Percentiles rank a stretch among this genome's conserved stretches.
phyloP scores from a whole-genome alignment of 2,888 invertebrate species.

The Eulithis testata region DNA sequence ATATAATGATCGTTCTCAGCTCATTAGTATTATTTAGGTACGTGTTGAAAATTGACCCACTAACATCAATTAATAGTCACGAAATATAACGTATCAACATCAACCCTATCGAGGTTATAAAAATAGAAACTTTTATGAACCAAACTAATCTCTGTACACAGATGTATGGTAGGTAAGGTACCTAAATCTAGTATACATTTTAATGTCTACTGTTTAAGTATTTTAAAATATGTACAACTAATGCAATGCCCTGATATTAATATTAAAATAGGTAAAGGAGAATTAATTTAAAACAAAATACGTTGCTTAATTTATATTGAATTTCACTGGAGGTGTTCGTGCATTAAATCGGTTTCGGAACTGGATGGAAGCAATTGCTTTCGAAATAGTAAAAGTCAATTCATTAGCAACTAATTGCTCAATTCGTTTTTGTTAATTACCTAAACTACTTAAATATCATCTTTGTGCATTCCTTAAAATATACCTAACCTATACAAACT shows the following conservation, averaged over 20 bases:
- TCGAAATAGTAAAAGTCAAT: constrained; percentile 56
- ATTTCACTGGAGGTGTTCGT: constrained; percentile 55
- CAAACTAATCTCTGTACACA: no score
- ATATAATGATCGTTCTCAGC: constrained; percentile 30
- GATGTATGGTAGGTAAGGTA: no score
- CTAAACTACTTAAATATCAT: constrained; percentile 17
- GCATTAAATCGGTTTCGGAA: constrained; percentile 58
- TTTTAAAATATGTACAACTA: no score
- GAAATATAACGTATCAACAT: constrained; percentile 15
- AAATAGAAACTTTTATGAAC: no score
- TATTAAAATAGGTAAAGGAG: no score
- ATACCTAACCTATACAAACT: not conserved
- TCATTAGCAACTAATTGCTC: constrained; percentile 39
- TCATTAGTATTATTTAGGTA: constrained; percentile 28
- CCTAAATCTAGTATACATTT: no score
- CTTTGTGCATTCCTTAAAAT: constrained; percentile 9
- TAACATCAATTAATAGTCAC: constrained; percentile 28
- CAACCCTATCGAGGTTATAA: not conserved
- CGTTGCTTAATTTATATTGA: constrained; percentile 34
- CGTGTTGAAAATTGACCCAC: constrained; percentile 35
- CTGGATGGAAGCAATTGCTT: constrained; percentile 47
- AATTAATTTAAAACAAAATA: not conserved
- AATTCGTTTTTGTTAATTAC: constrained; percentile 30
- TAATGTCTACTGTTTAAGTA: no score
- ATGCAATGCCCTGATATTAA: no score